A percentile compares a stretch with the other conserved stretches of the same genome.
These are phyloP conservation scores for Toxonevra muliebris DNA, from an alignment of 2,888 invertebrate genomes.

Conservation along the genomic window DNA sequence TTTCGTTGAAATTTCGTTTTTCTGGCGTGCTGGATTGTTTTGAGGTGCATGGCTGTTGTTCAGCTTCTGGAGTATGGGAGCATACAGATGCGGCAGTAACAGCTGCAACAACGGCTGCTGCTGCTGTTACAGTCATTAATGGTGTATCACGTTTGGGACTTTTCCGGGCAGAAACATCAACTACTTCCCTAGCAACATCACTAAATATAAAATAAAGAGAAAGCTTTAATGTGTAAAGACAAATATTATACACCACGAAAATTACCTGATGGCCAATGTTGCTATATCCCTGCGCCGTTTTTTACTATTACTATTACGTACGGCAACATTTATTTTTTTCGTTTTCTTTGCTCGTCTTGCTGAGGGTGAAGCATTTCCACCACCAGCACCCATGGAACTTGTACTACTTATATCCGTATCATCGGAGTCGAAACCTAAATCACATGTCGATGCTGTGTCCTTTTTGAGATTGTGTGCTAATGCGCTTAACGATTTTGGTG, in stretches of 20 bases:
- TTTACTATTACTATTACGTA: constrained; percentile 43
- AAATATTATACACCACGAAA: too few relatives aligned
- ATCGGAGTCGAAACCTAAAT: constrained; percentile 58
- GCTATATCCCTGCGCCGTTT: constrained; percentile 49
- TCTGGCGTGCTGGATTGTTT: constrained; percentile 56
- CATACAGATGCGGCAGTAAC: constrained; percentile 34
- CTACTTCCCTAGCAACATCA: constrained; percentile 13
- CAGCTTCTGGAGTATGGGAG: constrained; percentile 50
- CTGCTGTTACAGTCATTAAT: not conserved
- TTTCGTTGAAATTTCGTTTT: constrained; percentile 41
- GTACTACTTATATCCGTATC: constrained; percentile 64
- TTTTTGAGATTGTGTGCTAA: constrained; percentile 46
- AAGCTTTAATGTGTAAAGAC: not conserved
- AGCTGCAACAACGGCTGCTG: not conserved
- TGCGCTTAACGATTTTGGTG: constrained; percentile 49
- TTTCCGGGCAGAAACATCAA: constrained; percentile 43
- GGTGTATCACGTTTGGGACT: constrained; percentile 52
- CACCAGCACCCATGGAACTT: constrained; percentile 55
- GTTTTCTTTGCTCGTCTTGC: constrained; percentile 45
- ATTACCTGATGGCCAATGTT: too few relatives aligned
- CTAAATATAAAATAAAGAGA: constrained; percentile 14
- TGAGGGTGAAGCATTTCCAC: constrained; percentile 52
- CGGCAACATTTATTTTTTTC: constrained; percentile 40
- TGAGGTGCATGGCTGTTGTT: constrained; percentile 60
- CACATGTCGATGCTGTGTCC: constrained; percentile 39